Percentiles rank a stretch among this genome's conserved stretches.
Evolutionary conservation across 1,140 invertebrate genomes (phyloP).

Genomic region (Aricia agestis): DNA sequence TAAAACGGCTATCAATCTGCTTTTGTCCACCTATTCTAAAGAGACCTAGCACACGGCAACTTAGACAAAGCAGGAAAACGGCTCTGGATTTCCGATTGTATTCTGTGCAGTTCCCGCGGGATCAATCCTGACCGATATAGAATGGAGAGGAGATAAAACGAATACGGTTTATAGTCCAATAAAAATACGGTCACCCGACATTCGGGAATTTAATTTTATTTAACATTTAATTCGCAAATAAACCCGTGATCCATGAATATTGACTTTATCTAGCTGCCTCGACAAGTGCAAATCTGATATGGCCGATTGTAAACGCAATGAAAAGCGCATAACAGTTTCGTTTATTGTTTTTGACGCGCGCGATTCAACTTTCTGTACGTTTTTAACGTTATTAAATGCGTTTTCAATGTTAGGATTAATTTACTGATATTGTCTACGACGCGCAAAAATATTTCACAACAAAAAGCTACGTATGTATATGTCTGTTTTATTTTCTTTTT

Average conservation of each 20-base stretch:
- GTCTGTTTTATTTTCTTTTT: too few species aligned
- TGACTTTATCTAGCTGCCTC: not conserved
- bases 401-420: too few species aligned
- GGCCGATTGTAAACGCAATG: not conserved
- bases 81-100: not conserved
- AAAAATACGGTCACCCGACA: constrained; percentile 2
- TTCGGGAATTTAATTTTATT: constrained; percentile 3
- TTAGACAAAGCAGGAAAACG: not conserved
- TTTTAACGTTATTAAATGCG: not conserved
- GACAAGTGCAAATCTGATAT: not conserved
- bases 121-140: constrained; percentile 1
- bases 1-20: not conserved
- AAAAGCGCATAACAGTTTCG: not conserved
- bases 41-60: not conserved
- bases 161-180: constrained; percentile 3
- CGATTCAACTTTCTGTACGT: not conserved
- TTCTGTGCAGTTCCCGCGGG: not conserved
- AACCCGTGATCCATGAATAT: not conserved
- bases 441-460: too few species aligned
- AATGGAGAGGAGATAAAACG: not conserved
- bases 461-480: too few species aligned
- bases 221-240: constrained; percentile 3
- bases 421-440: too few species aligned
- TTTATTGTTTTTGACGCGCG: not conserved
- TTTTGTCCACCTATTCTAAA: not conserved